A percentile compares a stretch with the other conserved stretches of the same genome.
Conservation (phyloP, 2,888 invertebrate genomes). For the Epiblema foenella region DNA sequence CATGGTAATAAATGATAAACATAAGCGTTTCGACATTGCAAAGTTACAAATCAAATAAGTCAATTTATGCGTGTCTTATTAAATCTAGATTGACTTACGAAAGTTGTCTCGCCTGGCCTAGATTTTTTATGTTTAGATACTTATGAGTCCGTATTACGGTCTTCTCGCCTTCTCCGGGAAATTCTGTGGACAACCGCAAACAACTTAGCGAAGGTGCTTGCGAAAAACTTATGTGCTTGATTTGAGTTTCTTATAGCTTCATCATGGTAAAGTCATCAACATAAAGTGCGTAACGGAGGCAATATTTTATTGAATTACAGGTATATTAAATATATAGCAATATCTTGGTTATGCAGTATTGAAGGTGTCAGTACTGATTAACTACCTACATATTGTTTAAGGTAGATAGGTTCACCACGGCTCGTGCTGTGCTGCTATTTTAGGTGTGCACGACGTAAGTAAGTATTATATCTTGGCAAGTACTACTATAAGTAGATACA, state of each 20-base stretch:
- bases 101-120: constrained; percentile 44
- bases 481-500: too few relatives aligned
- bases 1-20: constrained; percentile 41
- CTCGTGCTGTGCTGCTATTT: too few relatives aligned
- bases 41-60: constrained; percentile 29
- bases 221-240: constrained; percentile 21
- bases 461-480: too few relatives aligned
- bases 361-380: too few relatives aligned
- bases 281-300: constrained; percentile 1
- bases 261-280: constrained; percentile 5
- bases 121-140: neutral
- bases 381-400: too few relatives aligned
- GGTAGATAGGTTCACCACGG: too few relatives aligned
- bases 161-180: constrained; percentile 21
- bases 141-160: neutral
- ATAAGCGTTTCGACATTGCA: constrained; percentile 41
- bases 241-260: constrained; percentile 10
- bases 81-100: constrained; percentile 17
- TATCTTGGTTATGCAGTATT: too few relatives aligned
- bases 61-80: constrained; percentile 12
- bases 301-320: neutral
- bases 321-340: neutral
- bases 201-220: constrained; percentile 11
- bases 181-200: constrained; percentile 35
- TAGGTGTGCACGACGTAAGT: too few relatives aligned